phyloP scores from a whole-genome alignment of 2,888 invertebrate genomes.

The Sinohyriopsis cumingii region DNA sequence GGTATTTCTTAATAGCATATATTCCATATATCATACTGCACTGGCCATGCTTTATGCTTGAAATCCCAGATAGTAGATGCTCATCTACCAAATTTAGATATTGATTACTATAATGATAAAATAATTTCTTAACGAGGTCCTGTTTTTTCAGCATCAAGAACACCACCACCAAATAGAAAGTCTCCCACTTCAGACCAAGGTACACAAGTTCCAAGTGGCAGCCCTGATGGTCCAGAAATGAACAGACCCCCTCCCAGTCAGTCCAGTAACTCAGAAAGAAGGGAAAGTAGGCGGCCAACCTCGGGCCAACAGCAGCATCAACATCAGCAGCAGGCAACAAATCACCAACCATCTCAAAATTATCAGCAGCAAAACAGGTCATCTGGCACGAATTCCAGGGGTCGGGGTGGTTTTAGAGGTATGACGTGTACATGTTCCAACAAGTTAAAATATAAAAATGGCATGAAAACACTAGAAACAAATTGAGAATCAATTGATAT shows the following conservation, averaged over 20 bases:
- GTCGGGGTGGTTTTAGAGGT: constrained; percentile 29
- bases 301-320: constrained; percentile 37
- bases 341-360: constrained; percentile 11
- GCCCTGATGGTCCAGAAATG: constrained; percentile 38
- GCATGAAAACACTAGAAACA: no score
- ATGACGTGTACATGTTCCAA: constrained; percentile 2
- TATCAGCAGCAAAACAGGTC: constrained; percentile 27
- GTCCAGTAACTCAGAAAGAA: constrained; percentile 1
- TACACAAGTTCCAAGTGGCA: constrained; percentile 75
- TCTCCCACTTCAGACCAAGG: constrained; percentile 84
- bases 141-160: constrained; percentile 57
- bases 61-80: no score
- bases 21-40: no score
- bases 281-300: constrained; percentile 16
- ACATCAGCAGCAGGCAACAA: constrained; percentile 26
- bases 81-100: not conserved
- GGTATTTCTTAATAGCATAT: no score
- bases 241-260: constrained; percentile 33
- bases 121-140: not conserved
- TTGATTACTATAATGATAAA: not conserved
- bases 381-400: constrained; percentile 6
- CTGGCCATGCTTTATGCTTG: no score
- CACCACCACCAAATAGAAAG: constrained; percentile 64
- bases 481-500: no score
- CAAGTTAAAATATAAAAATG: no score